Evolutionary conservation across 2,113 vertebrate genomes (phyloP).

Genomic region (Polyodon spathula): DNA sequence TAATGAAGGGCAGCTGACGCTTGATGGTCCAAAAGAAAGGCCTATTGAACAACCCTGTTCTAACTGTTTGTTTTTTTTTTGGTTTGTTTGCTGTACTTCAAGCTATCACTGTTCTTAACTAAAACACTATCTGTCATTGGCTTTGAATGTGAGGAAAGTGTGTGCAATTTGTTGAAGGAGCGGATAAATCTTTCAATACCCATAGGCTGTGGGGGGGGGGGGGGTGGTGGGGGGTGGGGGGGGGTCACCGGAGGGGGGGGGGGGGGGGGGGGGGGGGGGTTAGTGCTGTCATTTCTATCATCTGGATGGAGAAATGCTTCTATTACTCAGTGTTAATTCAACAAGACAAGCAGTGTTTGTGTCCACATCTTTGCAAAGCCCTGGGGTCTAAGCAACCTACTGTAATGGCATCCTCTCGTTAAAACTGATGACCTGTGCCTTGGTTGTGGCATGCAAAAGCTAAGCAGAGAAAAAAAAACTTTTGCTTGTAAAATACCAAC

Average conservation of each 20-base stretch:
- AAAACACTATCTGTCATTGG: not conserved
- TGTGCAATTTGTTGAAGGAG: slow-evolving; percentile 22
- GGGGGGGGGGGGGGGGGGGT: slow-evolving; percentile 13
- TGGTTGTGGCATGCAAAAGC: not conserved
- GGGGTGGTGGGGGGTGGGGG: slow-evolving; percentile 9
- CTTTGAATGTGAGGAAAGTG: slow-evolving; percentile 17
- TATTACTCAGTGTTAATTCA: slow-evolving; percentile 4
- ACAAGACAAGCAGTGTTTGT: slow-evolving; percentile 12
- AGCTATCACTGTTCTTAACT: not conserved
- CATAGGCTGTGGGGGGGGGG: slow-evolving; percentile 16
- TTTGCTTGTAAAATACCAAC: not conserved
- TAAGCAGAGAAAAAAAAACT: too few species aligned
- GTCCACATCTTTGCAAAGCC: slow-evolving; percentile 2
- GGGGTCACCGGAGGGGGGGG: slow-evolving; percentile 15
- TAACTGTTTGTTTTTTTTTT: too few species aligned
- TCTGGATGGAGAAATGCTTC: not conserved
- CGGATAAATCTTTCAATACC: slow-evolving; percentile 37
- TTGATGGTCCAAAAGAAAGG: too few species aligned
- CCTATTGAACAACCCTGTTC: too few species aligned
- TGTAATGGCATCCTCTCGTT: slow-evolving; percentile 2
- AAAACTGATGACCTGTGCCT: slow-evolving; percentile 8
- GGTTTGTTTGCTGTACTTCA: too few species aligned
- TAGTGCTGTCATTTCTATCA: slow-evolving; percentile 4
- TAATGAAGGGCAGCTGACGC: too few species aligned
- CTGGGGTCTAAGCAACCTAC: not conserved